phyloP scores from a whole-genome alignment of 1,140 invertebrate genomes.

The Paraescarpia echinospica region DNA sequence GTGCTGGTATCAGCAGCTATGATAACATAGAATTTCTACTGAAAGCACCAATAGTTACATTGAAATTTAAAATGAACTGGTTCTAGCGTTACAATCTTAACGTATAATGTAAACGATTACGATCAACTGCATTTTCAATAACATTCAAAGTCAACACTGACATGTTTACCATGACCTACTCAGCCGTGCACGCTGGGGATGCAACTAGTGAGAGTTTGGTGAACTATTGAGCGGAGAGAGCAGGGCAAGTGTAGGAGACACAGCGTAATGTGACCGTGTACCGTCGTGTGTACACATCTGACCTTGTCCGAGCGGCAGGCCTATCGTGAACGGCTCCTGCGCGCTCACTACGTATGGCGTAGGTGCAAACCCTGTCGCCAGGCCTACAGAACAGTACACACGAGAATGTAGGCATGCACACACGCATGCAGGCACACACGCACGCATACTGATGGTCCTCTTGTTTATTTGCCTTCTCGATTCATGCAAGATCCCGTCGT shows the following conservation, averaged over 20 bases:
- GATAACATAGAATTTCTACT: too few species aligned
- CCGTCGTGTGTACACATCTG: constrained; percentile 29
- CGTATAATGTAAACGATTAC: too few species aligned
- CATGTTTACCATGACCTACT: neutral
- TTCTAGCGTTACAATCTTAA: too few species aligned
- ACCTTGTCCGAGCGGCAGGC: constrained; percentile 52
- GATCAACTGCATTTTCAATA: neutral
- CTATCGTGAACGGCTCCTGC: constrained; percentile 61
- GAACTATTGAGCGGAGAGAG: neutral
- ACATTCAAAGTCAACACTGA: neutral
- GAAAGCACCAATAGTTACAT: too few species aligned
- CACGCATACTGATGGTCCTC: neutral
- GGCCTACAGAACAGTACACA: constrained; percentile 47
- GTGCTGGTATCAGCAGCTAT: too few species aligned
- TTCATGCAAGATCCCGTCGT: neutral
- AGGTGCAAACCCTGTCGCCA: constrained; percentile 69
- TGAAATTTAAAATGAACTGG: too few species aligned
- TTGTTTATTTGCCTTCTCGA: neutral
- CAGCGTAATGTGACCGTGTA: constrained; percentile 7
- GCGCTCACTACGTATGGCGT: constrained; percentile 88
- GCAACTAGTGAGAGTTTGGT: neutral
- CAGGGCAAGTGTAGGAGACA: neutral
- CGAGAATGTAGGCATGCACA: neutral
- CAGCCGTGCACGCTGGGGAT: neutral
- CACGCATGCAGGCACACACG: neutral